Evolutionary conservation across 2,888 invertebrate genomes (phyloP).

Genomic region (Parelbella ahira): DNA sequence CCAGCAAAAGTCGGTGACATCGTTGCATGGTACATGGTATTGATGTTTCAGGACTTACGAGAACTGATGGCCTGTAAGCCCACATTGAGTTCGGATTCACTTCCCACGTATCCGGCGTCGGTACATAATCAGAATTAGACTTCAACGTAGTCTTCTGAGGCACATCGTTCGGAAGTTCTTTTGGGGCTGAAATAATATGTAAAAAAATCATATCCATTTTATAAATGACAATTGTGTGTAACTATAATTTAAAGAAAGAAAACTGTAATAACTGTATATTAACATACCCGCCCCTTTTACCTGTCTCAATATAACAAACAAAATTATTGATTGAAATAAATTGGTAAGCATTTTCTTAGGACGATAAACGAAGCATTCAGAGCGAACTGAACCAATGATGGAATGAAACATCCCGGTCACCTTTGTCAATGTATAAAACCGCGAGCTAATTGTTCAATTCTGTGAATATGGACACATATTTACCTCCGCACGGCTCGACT

Average conservation of each 20-base stretch:
- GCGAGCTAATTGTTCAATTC: too few species aligned
- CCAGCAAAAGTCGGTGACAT: conserved; percentile 8
- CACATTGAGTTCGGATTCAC: conserved; percentile 36
- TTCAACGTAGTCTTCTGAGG: conserved; percentile 30
- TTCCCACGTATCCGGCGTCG: conserved; percentile 31
- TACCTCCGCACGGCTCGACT: conserved; percentile 38
- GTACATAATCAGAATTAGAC: conserved; percentile 24
- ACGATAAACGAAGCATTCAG: not conserved
- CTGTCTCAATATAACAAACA: conserved; percentile 1
- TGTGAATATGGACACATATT: conserved; percentile 34
- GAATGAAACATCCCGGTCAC: too few species aligned
- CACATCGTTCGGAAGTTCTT: conserved; percentile 34
- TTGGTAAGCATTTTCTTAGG: conserved; percentile 5
- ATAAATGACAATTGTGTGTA: too few species aligned
- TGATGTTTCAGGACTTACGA: conserved; percentile 33
- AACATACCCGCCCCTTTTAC: conserved; percentile 9
- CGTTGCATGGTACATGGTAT: conserved; percentile 7
- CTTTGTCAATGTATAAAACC: too few species aligned
- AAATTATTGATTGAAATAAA: not conserved
- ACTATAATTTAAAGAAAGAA: too few species aligned
- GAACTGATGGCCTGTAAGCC: conserved; percentile 35
- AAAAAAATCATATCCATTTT: too few species aligned
- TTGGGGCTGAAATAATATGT: conserved; percentile 36
- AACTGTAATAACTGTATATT: too few species aligned
- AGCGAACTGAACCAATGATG: not conserved